Conservation (phyloP, 2,888 invertebrate species). For the Pimpla rufipes region DNA sequence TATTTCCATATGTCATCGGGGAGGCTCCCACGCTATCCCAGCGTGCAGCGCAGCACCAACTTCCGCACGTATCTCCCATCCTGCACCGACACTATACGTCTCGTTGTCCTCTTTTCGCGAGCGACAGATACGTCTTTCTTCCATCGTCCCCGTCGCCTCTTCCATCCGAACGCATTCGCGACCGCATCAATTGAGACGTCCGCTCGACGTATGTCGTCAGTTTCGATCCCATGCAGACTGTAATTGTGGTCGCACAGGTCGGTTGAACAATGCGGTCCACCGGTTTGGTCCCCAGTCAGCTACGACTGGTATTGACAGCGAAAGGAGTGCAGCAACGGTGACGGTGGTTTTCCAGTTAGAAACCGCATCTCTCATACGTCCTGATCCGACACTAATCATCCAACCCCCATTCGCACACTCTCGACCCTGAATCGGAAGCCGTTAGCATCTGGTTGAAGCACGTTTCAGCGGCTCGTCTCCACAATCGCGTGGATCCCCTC, state of each 20-base stretch:
- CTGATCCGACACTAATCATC: slow-evolving; percentile 1
- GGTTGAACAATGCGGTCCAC: neutral
- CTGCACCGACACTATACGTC: neutral
- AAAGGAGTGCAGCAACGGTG: too few species aligned
- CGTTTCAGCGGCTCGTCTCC: slow-evolving; percentile 6
- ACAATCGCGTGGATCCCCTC: slow-evolving; percentile 20
- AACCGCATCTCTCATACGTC: too few species aligned
- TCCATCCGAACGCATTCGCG: neutral
- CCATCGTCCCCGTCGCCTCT: neutral
- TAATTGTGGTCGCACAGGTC: neutral
- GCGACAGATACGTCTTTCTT: neutral
- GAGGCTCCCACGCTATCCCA: slow-evolving; percentile 48
- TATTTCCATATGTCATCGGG: slow-evolving; percentile 63
- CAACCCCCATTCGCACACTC: slow-evolving; percentile 11
- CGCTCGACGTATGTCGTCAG: neutral
- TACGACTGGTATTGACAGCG: too few species aligned
- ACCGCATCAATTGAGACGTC: neutral
- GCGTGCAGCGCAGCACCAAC: neutral
- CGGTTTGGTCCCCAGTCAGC: too few species aligned
- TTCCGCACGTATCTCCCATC: slow-evolving; percentile 17
- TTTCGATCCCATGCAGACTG: neutral
- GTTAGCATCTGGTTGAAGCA: neutral
- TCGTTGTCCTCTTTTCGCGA: neutral
- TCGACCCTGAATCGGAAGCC: neutral
- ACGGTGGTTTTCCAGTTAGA: too few species aligned